Base-by-base conservation (phyloP, 2,113 vertebrate species). In the Empidonax alnorum region DNA sequence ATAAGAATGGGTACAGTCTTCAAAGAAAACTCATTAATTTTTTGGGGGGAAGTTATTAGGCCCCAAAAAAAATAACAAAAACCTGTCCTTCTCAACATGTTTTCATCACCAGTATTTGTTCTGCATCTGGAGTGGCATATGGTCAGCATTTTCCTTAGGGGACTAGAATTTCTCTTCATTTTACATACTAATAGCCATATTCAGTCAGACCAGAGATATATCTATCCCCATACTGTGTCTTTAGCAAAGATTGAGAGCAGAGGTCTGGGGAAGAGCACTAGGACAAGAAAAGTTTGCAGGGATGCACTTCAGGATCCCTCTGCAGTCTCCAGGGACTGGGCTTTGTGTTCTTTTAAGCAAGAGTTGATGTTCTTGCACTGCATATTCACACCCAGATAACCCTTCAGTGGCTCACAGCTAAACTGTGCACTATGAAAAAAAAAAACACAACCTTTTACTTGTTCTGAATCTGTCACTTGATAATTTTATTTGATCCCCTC, bases 401-500 rank as follows among this genome's bases (percentile, higher is more conserved):
- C n/a, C 49, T 79, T n/a, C 22, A 87, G 37, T 19, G 18, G 76
- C 52, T 95, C 75, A 58, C 72, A 88, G 46, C 28, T 84, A 42
- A 88, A 86, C 79, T 16, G 39, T 14, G 33, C 21, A 37, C 14
- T 33, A 7, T 6, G 14, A 44, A 66, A 81, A 74, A 66, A 81
- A 74, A 46, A 84, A 59, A 35, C 5, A 49, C 5, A 16, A 53
- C 44, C 49, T 77, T 53, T 80, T 56, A 50, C 62, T 90, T 74
- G 41, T 17, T 95, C 94, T 71, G 31, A 86, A 81, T 81, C 73
- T 90, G 75, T 66, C 72, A 12, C 72, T 90, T 88, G 58, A 73
- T 83, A 49, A 88, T 94, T 95, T 94, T 52, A 83, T 87, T 93
- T 90, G 46, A 93, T 80, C 42, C 67, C 89, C 76, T 79, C 82